Conservation (phyloP, 2,888 invertebrate species). For the Microplitis deprimator region DNA sequence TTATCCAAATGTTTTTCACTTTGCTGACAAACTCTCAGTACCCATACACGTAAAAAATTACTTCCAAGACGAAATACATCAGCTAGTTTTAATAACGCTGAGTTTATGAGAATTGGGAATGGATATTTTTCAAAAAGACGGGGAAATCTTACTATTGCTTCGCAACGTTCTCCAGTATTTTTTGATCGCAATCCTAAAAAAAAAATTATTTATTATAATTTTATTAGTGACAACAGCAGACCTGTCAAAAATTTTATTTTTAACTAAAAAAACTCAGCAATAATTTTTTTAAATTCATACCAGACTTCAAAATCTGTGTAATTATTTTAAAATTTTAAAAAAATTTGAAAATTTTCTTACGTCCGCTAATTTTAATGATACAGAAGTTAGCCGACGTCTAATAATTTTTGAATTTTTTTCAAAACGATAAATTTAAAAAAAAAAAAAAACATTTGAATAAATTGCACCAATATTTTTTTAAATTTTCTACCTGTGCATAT, state of each 20-base stretch:
- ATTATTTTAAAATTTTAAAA: too few relatives aligned
- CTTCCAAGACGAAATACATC: constrained; percentile 94
- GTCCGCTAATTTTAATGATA: too few relatives aligned
- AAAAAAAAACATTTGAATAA: constrained; percentile 32
- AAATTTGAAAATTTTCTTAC: too few relatives aligned
- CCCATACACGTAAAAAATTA: constrained; percentile 93
- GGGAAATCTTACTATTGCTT: constrained; percentile 96
- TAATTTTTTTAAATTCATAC: too few relatives aligned
- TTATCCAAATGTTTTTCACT: constrained; percentile 97
- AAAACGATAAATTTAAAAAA: not conserved
- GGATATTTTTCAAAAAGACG: constrained; percentile 97
- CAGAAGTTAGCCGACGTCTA: too few relatives aligned
- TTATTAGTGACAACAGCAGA: not conserved
- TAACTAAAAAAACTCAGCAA: too few relatives aligned
- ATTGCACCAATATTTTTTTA: not conserved
- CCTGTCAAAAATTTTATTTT: not conserved
- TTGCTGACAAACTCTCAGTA: constrained; percentile 93
- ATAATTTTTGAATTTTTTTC: too few relatives aligned
- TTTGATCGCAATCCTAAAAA: constrained; percentile 87
- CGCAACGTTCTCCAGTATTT: constrained; percentile 96
- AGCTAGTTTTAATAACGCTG: constrained; percentile 93
- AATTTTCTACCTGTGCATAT: too few relatives aligned
- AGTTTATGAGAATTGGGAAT: constrained; percentile 97
- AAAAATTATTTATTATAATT: not conserved
- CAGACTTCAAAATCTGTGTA: too few relatives aligned